Evolutionary conservation across 2,113 vertebrate species (phyloP), one percentile per base, ranked within the genome.

Genomic region (Myrmecophaga tridactyla): DNA sequence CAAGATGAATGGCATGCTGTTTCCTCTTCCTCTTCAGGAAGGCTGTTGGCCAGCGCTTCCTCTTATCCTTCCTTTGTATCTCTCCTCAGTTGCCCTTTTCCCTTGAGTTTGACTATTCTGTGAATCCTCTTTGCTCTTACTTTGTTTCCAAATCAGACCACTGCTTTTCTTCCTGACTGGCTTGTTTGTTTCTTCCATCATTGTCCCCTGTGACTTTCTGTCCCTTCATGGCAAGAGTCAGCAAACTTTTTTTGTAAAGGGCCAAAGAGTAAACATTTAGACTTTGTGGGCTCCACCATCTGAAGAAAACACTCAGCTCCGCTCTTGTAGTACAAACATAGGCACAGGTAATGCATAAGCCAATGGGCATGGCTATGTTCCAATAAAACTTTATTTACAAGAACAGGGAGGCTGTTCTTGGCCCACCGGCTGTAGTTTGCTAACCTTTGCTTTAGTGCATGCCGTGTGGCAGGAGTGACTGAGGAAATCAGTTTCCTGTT

Each of bases 41-140:
- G n/a, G n/a, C n/a, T n/a, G n/a, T n/a, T 10, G n/a, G 21, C 15
- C 8, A 29, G n/a, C 41, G 34, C 13, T 34, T 29, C 13, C 12
- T 23, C 27, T 0, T 4, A 0, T 17, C 48, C 29, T 75, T 8
- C 31, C 72, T n/a, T 20, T 36, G 10, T 34, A 6, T 27, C 69
- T 92, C 60, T 18, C 4, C 83, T 43, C 53, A n/a, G 17, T 3
- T 20, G 31, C 14, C 34, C n/a, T 69, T 27, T 67, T 41, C 18
- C 18, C 15, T 43, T 3, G 10, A 15, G 23, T 73, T 17, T 15
- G 6, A 7, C 7, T 41, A 6, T 34, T 25, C 31, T 73, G 7
- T 6, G 31, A 51, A 21, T 39, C 13, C 2, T 18, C 3, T 85
- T 13, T 62, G 8, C 1, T 0, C 0, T 0, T 21, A 1, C 48